Evolutionary conservation across 2,113 vertebrate genomes (phyloP).

Genomic region (Scortum barcoo): DNA sequence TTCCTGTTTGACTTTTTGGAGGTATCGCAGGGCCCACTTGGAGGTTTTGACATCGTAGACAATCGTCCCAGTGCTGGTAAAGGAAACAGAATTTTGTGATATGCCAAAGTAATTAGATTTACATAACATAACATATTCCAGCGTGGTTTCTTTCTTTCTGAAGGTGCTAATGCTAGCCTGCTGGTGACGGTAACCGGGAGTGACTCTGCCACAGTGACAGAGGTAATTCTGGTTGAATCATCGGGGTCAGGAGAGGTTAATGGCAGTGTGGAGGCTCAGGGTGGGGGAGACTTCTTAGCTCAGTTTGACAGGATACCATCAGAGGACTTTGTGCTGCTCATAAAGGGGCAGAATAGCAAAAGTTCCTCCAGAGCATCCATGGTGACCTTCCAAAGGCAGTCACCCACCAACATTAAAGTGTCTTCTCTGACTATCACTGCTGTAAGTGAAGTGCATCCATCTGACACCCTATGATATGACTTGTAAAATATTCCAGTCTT

Average conservation of each 20-base stretch:
- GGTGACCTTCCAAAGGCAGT: constrained; percentile 60
- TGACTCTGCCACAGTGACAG: constrained; percentile 38
- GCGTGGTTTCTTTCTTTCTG: neutral
- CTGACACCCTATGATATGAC: neutral
- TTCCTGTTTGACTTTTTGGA: constrained; percentile 66
- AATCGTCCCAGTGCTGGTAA: constrained; percentile 55
- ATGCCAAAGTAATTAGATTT: neutral
- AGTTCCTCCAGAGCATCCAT: neutral
- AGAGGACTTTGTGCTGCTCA: constrained; percentile 42
- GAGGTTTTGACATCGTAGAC: constrained; percentile 20
- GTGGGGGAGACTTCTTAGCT: constrained; percentile 38
- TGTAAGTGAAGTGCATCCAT: constrained; percentile 25
- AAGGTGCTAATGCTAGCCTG: constrained; percentile 54
- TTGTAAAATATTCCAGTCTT: neutral
- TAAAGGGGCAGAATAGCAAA: constrained; percentile 30
- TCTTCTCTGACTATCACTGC: constrained; percentile 43
- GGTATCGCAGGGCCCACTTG: constrained; percentile 3
- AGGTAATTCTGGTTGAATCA: constrained; percentile 56
- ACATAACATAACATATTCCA: neutral
- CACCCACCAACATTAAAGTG: constrained; percentile 9
- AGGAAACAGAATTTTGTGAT: neutral
- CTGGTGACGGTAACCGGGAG: constrained; percentile 50
- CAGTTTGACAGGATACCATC: constrained; percentile 46
- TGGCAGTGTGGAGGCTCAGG: constrained; percentile 35
- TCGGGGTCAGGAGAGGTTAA: constrained; percentile 31